Evolutionary conservation across 2,797 vertebrate species (phyloP).

Genomic region (Cynopterus sphinx): DNA sequence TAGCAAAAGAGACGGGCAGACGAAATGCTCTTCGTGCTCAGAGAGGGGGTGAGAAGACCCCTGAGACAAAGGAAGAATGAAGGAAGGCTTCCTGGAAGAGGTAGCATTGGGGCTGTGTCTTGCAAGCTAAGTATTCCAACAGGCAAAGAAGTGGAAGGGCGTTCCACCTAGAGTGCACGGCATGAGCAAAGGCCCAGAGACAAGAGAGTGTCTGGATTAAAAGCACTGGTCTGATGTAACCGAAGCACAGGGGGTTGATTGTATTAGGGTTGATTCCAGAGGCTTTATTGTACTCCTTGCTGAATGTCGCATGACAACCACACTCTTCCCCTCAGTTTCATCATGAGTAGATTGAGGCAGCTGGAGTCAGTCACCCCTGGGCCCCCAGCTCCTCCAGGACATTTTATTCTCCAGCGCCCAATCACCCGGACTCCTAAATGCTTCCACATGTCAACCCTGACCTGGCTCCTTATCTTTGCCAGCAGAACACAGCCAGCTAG

Average conservation of each 20-base stretch:
- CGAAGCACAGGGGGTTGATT: not conserved
- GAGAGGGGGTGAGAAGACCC: not conserved
- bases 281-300: not conserved
- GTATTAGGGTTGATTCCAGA: not conserved
- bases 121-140: not conserved
- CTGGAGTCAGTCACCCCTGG: not conserved
- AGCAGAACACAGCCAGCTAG: not conserved
- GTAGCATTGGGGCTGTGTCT: not conserved
- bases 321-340: constrained; percentile 7
- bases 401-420: constrained; percentile 9
- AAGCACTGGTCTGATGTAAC: not conserved
- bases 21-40: not conserved
- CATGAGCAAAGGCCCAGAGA: not conserved
- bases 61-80: not conserved
- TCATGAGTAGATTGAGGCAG: constrained; percentile 33
- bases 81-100: constrained; percentile 29
- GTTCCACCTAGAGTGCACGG: not conserved
- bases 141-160: not conserved
- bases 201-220: not conserved
- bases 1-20: not conserved
- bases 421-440: constrained; percentile 48
- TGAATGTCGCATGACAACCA: not conserved
- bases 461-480: constrained; percentile 59
- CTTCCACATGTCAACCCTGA: constrained; percentile 74
- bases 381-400: not conserved